Evolutionary conservation across 2,888 invertebrate species (phyloP), one percentile per base, ranked within the genome.

Genomic region (Acronicta leporina): DNA sequence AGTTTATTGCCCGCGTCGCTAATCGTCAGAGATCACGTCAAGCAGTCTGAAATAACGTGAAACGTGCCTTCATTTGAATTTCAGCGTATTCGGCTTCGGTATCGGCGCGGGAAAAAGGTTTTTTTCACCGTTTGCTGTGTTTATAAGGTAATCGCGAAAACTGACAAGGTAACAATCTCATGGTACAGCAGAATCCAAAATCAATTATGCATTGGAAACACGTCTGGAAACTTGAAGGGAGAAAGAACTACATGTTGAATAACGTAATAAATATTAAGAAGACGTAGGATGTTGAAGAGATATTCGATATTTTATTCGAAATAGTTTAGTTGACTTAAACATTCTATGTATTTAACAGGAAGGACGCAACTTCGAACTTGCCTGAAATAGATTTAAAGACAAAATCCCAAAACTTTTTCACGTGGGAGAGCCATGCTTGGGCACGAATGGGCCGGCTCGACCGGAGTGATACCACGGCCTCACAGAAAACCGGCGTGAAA

Each of bases 61-160:
- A 71, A 79, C 82, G 82, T 82, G 82, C 72, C 75, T 56, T 71
- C 70, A 77, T 83, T 82, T 75, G 79, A 80, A 79, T 83, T 81
- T 75, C 63, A 64, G 73, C 65, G 61, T 71, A 62, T 79, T 70
- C 73, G 72, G 59, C 66, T 75, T 62, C 70, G 66, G 77, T 80
- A 73, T 81, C 63, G 63, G 61, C 45, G 62, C 51, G 62, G 57
- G 38, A 53, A 64, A 77, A 66, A 52, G 44, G 57, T 35, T 46
- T 57, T 68, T 74, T 52, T 48, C 53, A 58, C 49, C 45, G 56
- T 62, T 69, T 67, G 47, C 57, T 43, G 7, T 56, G 35, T 58
- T 61, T 62, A 35, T 45, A 50, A 15, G 55, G 49, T 61, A 54
- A 73, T 61, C 43, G 30, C 20, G 27, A 30, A 52, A 44, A 49